Conservation (phyloP, 2,113 vertebrate genomes). For the Sceloporus tristichus region DNA sequence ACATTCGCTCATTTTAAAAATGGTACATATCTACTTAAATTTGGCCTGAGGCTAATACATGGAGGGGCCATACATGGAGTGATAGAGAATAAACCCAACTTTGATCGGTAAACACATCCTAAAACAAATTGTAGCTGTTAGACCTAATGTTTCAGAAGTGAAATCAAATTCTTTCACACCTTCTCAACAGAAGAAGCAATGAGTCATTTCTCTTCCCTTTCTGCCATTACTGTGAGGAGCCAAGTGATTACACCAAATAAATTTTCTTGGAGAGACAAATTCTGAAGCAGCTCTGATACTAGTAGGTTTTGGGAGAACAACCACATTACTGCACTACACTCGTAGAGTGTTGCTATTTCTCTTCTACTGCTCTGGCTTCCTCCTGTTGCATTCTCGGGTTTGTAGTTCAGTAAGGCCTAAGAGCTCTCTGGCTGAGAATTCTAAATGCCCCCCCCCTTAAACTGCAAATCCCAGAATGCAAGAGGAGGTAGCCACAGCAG, state of each 20-base stretch:
- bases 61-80: background rate
- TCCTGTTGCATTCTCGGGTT: no score
- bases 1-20: constrained; percentile 27
- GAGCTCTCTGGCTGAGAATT: no score
- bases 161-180: background rate
- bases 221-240: background rate
- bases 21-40: constrained; percentile 18
- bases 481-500: no score
- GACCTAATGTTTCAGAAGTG: background rate
- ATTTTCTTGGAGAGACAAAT: background rate
- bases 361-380: no score
- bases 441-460: no score
- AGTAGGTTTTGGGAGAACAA: background rate
- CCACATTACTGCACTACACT: no score
- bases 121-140: background rate
- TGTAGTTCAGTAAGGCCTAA: no score
- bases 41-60: background rate
- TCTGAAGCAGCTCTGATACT: background rate
- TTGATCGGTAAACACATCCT: background rate
- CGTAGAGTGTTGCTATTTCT: no score
- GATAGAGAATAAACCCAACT: background rate
- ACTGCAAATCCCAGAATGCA: no score
- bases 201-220: background rate
- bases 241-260: background rate
- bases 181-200: background rate